Percentiles rank a stretch among this genome's conserved stretches.
Evolutionary conservation across 1,140 invertebrate genomes (phyloP).

Genomic region (Drosophila sulfurigaster): DNA sequence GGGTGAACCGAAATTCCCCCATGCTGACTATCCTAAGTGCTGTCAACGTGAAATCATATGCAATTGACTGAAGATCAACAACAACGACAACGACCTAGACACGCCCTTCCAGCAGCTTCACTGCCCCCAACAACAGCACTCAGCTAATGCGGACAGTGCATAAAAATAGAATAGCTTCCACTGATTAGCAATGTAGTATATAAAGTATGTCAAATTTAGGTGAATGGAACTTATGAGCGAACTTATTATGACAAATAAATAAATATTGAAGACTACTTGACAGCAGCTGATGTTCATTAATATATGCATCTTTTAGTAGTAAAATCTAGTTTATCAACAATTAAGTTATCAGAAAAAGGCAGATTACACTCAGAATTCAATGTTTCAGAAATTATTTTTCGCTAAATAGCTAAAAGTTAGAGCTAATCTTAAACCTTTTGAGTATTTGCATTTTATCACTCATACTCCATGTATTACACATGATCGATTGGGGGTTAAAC

Average conservation of each 20-base stretch:
- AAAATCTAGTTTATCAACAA: no score
- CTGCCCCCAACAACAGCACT: background rate
- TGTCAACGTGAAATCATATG: conserved; percentile 14
- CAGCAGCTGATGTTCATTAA: no score
- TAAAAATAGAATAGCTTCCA: background rate
- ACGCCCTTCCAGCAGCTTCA: background rate
- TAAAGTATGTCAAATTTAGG: background rate
- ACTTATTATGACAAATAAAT: background rate
- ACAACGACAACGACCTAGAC: background rate
- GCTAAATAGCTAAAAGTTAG: no score
- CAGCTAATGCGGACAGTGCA: background rate
- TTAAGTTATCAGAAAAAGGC: no score
- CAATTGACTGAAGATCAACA: background rate
- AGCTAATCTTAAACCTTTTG: no score
- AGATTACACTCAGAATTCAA: no score
- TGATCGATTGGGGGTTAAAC: no score
- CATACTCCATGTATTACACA: no score
- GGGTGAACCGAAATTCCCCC: conserved; percentile 10
- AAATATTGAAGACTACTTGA: background rate
- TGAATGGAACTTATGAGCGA: background rate
- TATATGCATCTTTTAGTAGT: no score
- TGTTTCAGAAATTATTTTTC: no score
- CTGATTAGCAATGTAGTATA: background rate
- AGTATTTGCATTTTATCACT: no score
- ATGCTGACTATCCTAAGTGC: conserved; percentile 38